A percentile compares a stretch with the other conserved stretches of the same genome.
Conservation (phyloP, 2,888 invertebrate species). For the Aplocera efformata region DNA sequence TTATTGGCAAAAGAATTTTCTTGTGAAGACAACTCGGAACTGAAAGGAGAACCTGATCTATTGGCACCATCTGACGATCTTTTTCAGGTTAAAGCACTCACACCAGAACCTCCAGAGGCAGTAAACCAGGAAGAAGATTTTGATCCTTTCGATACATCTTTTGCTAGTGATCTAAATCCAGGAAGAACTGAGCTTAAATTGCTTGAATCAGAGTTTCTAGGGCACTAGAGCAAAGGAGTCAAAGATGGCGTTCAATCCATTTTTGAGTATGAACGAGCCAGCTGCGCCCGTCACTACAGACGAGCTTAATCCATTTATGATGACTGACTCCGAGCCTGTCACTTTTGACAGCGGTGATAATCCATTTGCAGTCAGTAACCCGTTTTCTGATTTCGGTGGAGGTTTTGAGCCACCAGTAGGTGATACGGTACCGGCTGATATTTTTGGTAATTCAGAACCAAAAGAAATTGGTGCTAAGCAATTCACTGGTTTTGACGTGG, state of each 20-base stretch:
- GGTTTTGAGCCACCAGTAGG: conserved; percentile 57
- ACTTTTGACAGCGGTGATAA: conserved; percentile 76
- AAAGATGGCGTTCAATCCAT: conserved; percentile 88
- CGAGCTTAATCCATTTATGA: conserved; percentile 85
- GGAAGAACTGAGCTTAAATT: conserved; percentile 89
- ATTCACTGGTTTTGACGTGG: conserved; percentile 44
- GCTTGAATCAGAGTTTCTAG: conserved; percentile 86
- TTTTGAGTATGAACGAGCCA: conserved; percentile 87
- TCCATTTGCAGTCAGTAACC: conserved; percentile 87
- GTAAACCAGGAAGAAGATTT: conserved; percentile 56
- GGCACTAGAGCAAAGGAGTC: conserved; percentile 32
- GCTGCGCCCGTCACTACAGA: conserved; percentile 69
- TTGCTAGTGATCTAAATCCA: conserved; percentile 86
- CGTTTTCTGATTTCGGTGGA: conserved; percentile 82
- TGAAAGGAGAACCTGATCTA: conserved; percentile 63
- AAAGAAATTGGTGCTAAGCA: conserved; percentile 55
- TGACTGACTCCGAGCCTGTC: conserved; percentile 63
- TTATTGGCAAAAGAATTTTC: conserved; percentile 88
- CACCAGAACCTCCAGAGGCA: conserved; percentile 80
- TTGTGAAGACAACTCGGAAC: conserved; percentile 58
- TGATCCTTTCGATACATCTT: conserved; percentile 93
- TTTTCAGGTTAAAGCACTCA: conserved; percentile 86
- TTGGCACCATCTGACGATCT: conserved; percentile 75
- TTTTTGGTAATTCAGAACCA: conserved; percentile 63
- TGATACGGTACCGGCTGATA: conserved; percentile 63